Percentiles rank a stretch among this genome's conserved stretches.
Conservation (phyloP, 2,888 invertebrate genomes). For the Melikaiella ostensackeni region DNA sequence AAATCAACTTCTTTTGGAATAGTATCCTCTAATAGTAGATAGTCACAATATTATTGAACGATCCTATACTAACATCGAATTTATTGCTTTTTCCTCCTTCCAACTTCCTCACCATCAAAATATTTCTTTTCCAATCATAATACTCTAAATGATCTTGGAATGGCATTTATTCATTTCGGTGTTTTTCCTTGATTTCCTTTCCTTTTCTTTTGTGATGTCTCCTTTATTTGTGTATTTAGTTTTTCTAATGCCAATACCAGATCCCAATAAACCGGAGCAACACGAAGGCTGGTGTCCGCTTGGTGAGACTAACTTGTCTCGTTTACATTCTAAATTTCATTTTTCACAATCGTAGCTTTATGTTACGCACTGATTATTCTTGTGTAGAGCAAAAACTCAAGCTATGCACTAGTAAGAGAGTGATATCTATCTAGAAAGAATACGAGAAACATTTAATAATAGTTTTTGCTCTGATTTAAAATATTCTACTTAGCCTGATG, state of each 20-base stretch:
- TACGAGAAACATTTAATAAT: constrained; percentile 6
- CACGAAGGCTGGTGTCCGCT: constrained; percentile 94
- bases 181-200: constrained; percentile 45
- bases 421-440: not conserved
- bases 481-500: not conserved
- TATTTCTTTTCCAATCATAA: constrained; percentile 45
- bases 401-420: constrained; percentile 16
- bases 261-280: constrained; percentile 92
- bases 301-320: constrained; percentile 80
- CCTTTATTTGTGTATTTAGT: constrained; percentile 62
- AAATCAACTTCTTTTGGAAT: constrained; percentile 36
- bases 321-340: not conserved
- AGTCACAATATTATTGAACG: constrained; percentile 63
- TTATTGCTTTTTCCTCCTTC: constrained; percentile 58
- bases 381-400: constrained; percentile 27
- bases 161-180: constrained; percentile 49
- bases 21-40: constrained; percentile 55
- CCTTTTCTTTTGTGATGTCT: constrained; percentile 41
- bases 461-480: not conserved
- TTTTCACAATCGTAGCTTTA: not conserved
- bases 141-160: constrained; percentile 49
- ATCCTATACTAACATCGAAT: constrained; percentile 64
- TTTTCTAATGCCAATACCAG: constrained; percentile 86
- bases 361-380: constrained; percentile 11
- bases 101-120: constrained; percentile 44